Percentiles rank a stretch among this genome's conserved stretches.
Conservation (phyloP, 92 coral and sea anemone species). For the Paragorgia papillata region DNA sequence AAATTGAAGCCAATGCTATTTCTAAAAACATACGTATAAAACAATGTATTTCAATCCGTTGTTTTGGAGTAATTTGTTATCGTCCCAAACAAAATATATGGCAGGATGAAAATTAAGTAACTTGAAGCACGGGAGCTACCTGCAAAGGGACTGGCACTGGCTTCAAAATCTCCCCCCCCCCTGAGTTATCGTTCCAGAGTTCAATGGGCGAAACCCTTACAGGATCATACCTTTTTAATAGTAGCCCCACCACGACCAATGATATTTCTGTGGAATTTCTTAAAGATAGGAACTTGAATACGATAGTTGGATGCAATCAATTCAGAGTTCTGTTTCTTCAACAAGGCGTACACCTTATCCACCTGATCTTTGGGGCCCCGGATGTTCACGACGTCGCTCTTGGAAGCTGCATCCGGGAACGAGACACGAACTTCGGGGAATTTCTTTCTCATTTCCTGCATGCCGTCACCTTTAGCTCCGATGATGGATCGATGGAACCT, state of each 20-base stretch:
- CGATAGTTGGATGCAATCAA: conserved; percentile 91
- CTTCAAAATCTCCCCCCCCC: no score
- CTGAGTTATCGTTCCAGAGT: no score
- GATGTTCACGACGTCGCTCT: conserved; percentile 84
- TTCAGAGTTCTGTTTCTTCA: conserved; percentile 91
- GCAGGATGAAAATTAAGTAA: no score
- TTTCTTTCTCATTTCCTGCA: conserved; percentile 87
- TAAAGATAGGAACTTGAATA: conserved; percentile 89
- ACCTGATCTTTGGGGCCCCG: conserved; percentile 95
- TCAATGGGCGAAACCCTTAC: no score
- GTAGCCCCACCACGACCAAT: conserved; percentile 97
- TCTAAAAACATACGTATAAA: no score
- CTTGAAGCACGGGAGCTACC: no score
- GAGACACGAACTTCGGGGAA: conserved; percentile 95
- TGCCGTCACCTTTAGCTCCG: conserved; percentile 91
- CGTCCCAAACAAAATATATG: no score
- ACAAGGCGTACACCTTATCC: conserved; percentile 81
- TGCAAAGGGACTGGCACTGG: no score
- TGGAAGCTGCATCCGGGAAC: conserved; percentile 88
- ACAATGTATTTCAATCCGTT: no score
- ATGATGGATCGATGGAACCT: conserved; percentile 95
- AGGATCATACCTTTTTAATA: conserved; percentile 85
- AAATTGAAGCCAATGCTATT: no score
- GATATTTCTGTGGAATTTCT: conserved; percentile 96
- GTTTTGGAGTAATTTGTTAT: no score